These are phyloP conservation scores for Zaprionus tsacasi DNA, from an alignment of 1,140 invertebrate species.

Conservation along the genomic window DNA sequence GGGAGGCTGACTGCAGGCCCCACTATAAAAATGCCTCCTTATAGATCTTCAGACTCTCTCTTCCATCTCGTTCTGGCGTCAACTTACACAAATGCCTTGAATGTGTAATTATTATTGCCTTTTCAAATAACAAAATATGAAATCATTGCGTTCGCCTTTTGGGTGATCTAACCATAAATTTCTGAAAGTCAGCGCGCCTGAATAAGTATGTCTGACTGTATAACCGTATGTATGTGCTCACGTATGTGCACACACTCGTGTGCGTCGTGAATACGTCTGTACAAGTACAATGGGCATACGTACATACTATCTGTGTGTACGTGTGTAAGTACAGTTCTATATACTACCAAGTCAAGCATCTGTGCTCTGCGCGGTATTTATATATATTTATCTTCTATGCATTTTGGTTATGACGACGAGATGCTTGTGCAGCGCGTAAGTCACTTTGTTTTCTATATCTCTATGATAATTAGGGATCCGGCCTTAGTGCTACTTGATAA, in stretches of 20 bases:
- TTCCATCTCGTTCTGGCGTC: background rate
- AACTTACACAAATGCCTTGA: background rate
- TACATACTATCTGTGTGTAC: background rate
- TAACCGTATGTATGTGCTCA: background rate
- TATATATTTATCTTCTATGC: conserved; percentile 34
- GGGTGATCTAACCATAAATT: conserved; percentile 31
- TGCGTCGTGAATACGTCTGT: conserved; percentile 1
- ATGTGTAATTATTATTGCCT: conserved; percentile 10
- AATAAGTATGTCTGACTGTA: conserved; percentile 8
- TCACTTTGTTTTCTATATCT: conserved; percentile 10
- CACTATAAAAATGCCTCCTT: background rate
- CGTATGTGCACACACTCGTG: conserved; percentile 2
- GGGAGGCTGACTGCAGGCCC: background rate
- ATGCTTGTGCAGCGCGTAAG: conserved; percentile 19
- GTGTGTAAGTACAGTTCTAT: conserved; percentile 11
- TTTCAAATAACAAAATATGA: conserved; percentile 2
- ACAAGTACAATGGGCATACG: conserved; percentile 1
- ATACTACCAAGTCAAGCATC: background rate
- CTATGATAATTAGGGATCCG: conserved; percentile 2
- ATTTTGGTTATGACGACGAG: conserved; percentile 5
- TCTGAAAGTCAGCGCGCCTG: conserved; percentile 21
- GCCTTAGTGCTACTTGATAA: background rate
- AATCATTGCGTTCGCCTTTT: conserved; percentile 8
- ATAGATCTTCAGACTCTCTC: background rate
- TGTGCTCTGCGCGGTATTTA: conserved; percentile 18